Conservation (phyloP, 35 echinoderm and acorn worm species). For the Patiria miniata region DNA sequence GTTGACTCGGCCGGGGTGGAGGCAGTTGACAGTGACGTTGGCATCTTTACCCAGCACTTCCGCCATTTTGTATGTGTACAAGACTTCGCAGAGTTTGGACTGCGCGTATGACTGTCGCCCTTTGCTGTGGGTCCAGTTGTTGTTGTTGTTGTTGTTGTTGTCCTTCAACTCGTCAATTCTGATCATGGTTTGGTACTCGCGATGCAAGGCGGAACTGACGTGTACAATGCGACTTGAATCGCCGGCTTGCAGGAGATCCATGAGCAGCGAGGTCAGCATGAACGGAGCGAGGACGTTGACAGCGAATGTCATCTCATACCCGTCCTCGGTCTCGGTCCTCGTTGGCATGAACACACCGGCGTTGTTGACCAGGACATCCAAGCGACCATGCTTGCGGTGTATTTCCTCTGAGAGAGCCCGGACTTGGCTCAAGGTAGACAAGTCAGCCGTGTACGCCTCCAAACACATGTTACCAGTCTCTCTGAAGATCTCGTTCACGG, state of each 20-base stretch:
- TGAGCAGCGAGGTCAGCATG: constrained; percentile 72
- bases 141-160: no score
- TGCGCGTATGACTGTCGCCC: constrained; percentile 72
- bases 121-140: constrained; percentile 47
- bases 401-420: constrained; percentile 76
- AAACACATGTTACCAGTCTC: constrained; percentile 71
- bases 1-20: constrained; percentile 92
- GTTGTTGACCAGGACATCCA: constrained; percentile 96
- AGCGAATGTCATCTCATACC: constrained; percentile 91
- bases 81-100: constrained; percentile 75
- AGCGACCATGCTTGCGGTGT: constrained; percentile 40
- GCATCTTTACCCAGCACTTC: constrained; percentile 25
- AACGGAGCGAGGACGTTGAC: constrained; percentile 94
- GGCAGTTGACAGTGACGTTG: constrained; percentile 78
- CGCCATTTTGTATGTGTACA: constrained; percentile 82
- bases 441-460: constrained; percentile 67
- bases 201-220: constrained; percentile 83
- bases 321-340: constrained; percentile 65
- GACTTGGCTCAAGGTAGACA: constrained; percentile 63
- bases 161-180: no score
- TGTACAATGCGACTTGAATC: constrained; percentile 71
- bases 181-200: constrained; percentile 13
- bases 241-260: constrained; percentile 80
- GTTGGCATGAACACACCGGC: constrained; percentile 69
- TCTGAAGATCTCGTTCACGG: constrained; percentile 62